A percentile compares a stretch with the other conserved stretches of the same genome.
Evolutionary conservation across 2,113 vertebrate species (phyloP).

Genomic region (Ornithorhynchus anatinus): DNA sequence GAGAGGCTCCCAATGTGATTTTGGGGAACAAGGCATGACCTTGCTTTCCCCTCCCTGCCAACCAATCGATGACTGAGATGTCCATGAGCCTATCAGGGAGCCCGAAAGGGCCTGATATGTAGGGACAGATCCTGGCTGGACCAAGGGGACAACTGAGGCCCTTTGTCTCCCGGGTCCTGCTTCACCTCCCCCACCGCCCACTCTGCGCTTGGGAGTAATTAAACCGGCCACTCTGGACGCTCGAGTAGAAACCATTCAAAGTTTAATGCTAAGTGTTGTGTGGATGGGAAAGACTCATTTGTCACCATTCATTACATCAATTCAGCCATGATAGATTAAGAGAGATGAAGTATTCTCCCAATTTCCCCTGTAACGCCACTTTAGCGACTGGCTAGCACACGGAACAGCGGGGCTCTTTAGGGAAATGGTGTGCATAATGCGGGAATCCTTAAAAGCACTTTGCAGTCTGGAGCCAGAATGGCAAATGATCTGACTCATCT

Average conservation of each 20-base stretch:
- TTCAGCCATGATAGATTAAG: constrained; percentile 61
- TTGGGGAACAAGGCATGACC: too few relatives aligned
- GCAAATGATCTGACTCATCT: constrained; percentile 46
- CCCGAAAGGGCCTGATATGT: too few relatives aligned
- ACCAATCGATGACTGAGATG: too few relatives aligned
- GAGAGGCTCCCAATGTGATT: too few relatives aligned
- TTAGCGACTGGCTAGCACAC: constrained; percentile 10
- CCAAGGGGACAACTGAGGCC: too few relatives aligned
- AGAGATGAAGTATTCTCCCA: constrained; percentile 36
- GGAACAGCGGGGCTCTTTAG: constrained; percentile 22
- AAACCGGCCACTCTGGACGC: constrained; percentile 47
- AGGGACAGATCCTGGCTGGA: too few relatives aligned
- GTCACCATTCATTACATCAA: constrained; percentile 62
- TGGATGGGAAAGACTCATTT: constrained; percentile 52
- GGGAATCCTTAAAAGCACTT: constrained; percentile 44
- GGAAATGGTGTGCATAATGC: constrained; percentile 36
- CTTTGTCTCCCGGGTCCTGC: background rate
- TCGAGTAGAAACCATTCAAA: constrained; percentile 50
- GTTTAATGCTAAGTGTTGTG: constrained; percentile 40
- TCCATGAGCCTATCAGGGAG: too few relatives aligned
- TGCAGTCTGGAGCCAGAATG: constrained; percentile 25
- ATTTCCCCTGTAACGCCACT: constrained; percentile 16
- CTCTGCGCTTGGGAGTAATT: constrained; percentile 48
- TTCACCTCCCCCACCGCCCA: background rate
- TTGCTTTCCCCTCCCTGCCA: too few relatives aligned